Conservation (phyloP, 2,888 invertebrate genomes). For the Ametastegia equiseti region DNA sequence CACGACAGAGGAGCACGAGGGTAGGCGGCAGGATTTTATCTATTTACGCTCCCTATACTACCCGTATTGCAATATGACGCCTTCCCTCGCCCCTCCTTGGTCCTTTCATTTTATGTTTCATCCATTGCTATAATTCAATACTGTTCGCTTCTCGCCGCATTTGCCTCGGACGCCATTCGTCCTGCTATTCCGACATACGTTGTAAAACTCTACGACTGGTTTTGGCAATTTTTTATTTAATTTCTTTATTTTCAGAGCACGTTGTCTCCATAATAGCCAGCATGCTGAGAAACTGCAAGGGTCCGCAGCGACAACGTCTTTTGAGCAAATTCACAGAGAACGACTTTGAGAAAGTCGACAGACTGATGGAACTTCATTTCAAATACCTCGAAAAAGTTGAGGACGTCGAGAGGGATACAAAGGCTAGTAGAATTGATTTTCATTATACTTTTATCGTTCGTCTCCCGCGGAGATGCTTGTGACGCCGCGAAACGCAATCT, state of each 20-base stretch:
- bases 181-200: too few relatives aligned
- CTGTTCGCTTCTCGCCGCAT: too few relatives aligned
- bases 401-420: constrained; percentile 83
- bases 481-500: too few relatives aligned
- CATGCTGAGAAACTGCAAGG: constrained; percentile 94
- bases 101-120: too few relatives aligned
- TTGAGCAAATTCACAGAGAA: constrained; percentile 98
- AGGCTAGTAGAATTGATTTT: constrained; percentile 78
- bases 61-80: too few relatives aligned
- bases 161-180: too few relatives aligned
- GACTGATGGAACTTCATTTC: constrained; percentile 96
- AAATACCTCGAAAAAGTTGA: constrained; percentile 97
- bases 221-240: not conserved
- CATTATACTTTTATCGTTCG: constrained; percentile 50
- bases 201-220: not conserved
- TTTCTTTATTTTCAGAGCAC: constrained; percentile 82
- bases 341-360: constrained; percentile 98
- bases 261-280: constrained; percentile 95
- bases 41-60: too few relatives aligned
- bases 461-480: too few relatives aligned
- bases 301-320: constrained; percentile 92
- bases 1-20: constrained; percentile 93
- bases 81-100: too few relatives aligned
- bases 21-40: constrained; percentile 76
- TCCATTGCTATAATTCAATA: too few relatives aligned